Conservation (phyloP, 2,113 vertebrate species). For the Urocitellus parryii region DNA sequence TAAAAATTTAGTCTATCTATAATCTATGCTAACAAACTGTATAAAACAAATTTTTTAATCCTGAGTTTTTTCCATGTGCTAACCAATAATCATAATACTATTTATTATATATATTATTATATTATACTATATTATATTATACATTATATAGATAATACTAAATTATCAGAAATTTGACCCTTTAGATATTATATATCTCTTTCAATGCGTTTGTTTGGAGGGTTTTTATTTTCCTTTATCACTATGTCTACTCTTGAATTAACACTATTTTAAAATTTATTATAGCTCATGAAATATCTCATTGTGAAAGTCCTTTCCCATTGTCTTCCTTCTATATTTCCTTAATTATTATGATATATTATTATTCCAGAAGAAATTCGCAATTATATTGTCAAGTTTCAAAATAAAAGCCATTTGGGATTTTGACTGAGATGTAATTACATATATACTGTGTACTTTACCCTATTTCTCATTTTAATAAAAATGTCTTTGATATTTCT, state of each 20-base stretch:
- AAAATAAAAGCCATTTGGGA: slow-evolving; percentile 67
- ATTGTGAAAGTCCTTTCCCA: slow-evolving; percentile 49
- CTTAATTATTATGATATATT: slow-evolving; percentile 39
- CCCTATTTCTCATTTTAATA: slow-evolving; percentile 60
- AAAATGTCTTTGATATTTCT: slow-evolving; percentile 26
- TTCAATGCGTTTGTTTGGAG: slow-evolving; percentile 29
- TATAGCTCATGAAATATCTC: slow-evolving; percentile 38
- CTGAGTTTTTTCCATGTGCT: neutral
- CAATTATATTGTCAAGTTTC: slow-evolving; percentile 68
- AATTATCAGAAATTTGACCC: slow-evolving; percentile 21
- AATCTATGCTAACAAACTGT: neutral
- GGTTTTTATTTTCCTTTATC: slow-evolving; percentile 11
- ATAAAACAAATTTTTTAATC: neutral
- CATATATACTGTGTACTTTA: neutral
- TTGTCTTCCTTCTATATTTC: slow-evolving; percentile 42
- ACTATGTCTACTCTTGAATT: slow-evolving; percentile 1
- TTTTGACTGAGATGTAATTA: slow-evolving; percentile 69
- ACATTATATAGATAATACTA: neutral
- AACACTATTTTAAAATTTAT: slow-evolving; percentile 42
- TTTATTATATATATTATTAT: neutral
- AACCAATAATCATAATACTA: neutral
- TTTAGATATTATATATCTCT: slow-evolving; percentile 10
- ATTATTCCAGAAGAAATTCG: slow-evolving; percentile 63
- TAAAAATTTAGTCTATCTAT: neutral
- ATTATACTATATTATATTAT: too few species aligned